These are phyloP conservation scores for Acropora tenuis DNA, from an alignment of 64 coral and sea anemone species.

Conservation along the genomic window DNA sequence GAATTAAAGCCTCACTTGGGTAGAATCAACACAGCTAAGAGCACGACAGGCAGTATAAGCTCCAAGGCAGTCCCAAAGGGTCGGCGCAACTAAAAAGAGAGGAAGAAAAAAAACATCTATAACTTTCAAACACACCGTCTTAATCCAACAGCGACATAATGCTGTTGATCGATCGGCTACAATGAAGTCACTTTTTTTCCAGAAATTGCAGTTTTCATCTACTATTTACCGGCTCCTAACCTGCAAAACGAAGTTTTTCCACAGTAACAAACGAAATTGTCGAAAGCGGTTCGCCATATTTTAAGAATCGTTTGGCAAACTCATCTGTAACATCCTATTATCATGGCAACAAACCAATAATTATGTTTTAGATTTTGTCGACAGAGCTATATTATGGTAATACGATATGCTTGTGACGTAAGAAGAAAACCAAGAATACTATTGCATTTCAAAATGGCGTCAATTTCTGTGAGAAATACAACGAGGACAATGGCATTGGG, in stretches of 20 bases:
- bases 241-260: conserved; percentile 99
- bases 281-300: conserved; percentile 86
- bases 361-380: too few species aligned
- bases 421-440: too few species aligned
- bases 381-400: too few species aligned
- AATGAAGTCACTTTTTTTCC: too few species aligned
- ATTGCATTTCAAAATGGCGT: too few species aligned
- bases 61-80: conserved; percentile 91
- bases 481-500: too few species aligned
- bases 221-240: conserved; percentile 4
- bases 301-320: not conserved
- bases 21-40: conserved; percentile 81
- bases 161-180: not conserved
- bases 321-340: not conserved
- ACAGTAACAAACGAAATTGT: conserved; percentile 94
- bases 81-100: conserved; percentile 69
- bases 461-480: too few species aligned
- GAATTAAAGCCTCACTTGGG: conserved; percentile 64
- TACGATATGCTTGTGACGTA: too few species aligned
- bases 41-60: conserved; percentile 79
- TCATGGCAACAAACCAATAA: too few species aligned
- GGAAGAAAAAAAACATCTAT: too few species aligned
- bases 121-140: too few species aligned
- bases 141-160: too few species aligned
- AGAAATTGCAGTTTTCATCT: not conserved